phyloP scores from a whole-genome alignment of 2,797 vertebrate species.

The Channa striata region DNA sequence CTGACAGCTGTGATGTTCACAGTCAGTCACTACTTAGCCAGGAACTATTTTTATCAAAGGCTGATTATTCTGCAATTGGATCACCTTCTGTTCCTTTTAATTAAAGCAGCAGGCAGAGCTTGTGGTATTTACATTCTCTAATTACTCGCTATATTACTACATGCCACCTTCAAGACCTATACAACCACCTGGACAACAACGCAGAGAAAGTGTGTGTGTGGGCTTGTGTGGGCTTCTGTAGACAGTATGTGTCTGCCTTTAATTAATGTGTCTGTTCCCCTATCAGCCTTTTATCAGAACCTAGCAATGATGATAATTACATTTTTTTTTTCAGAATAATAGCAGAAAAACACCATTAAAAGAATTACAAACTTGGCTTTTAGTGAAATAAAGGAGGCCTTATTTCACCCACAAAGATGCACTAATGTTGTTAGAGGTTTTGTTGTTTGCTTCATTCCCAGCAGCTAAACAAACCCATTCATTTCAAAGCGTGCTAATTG shows the following conservation, averaged over 20 bases:
- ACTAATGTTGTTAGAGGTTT: slow-evolving; percentile 6
- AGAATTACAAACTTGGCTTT: slow-evolving; percentile 18
- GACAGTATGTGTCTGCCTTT: slow-evolving; percentile 15
- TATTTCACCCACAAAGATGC: not conserved
- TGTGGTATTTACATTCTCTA: slow-evolving; percentile 79
- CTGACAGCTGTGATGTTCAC: slow-evolving; percentile 37
- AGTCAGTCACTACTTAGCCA: slow-evolving; percentile 39
- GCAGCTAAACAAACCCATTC: not conserved
- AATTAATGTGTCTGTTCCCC: slow-evolving; percentile 29
- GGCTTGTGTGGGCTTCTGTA: not conserved
- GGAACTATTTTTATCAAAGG: slow-evolving; percentile 48
- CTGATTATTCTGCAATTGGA: slow-evolving; percentile 40
- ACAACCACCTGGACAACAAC: slow-evolving; percentile 34
- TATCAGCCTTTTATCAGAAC: slow-evolving; percentile 18
- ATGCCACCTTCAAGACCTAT: slow-evolving; percentile 60
- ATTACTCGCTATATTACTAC: slow-evolving; percentile 72
- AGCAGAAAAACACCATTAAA: slow-evolving; percentile 19
- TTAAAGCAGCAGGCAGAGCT: slow-evolving; percentile 60
- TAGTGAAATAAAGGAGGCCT: slow-evolving; percentile 15
- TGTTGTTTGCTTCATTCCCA: not conserved
- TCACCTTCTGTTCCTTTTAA: slow-evolving; percentile 70
- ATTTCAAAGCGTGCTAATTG: slow-evolving; percentile 46
- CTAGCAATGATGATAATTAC: not conserved
- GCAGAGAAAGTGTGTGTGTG: not conserved
- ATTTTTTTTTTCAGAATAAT: slow-evolving; percentile 9